A percentile compares a stretch with the other conserved stretches of the same genome.
phyloP scores from a whole-genome alignment of 2,888 invertebrate genomes.

The Stomorhina lunata region DNA sequence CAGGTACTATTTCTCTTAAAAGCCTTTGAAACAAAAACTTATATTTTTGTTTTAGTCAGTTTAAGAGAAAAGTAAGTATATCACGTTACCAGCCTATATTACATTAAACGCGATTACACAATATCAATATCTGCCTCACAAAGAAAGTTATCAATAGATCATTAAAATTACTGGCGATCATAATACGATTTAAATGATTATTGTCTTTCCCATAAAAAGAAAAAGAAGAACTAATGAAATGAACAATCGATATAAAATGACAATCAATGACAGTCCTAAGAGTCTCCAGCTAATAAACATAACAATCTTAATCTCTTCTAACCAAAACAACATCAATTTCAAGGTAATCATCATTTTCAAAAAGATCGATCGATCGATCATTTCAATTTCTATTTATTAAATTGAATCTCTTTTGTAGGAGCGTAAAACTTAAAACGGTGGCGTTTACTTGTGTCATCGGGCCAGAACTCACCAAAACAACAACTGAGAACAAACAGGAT shows the following conservation, averaged over 20 bases:
- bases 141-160: no score
- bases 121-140: no score
- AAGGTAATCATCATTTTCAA: not conserved
- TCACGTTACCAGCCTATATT: no score
- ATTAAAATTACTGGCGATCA: no score
- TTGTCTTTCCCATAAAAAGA: no score
- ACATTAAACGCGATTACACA: no score
- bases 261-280: conserved; percentile 34
- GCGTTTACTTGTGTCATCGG: conserved; percentile 62
- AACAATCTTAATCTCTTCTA: conserved; percentile 15
- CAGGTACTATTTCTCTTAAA: no score
- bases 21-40: no score
- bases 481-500: conserved; percentile 19
- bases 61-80: no score
- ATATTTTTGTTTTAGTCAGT: no score
- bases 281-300: not conserved
- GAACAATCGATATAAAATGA: not conserved
- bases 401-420: not conserved
- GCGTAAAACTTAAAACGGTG: conserved; percentile 35
- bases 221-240: no score
- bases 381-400: conserved; percentile 25
- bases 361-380: conserved; percentile 48
- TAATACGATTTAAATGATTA: no score
- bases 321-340: conserved; percentile 34
- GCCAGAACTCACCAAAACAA: not conserved